These are phyloP conservation scores for Clarias laeviceps DNA, from an alignment of 2,797 vertebrate genomes.

Conservation along the genomic window DNA sequence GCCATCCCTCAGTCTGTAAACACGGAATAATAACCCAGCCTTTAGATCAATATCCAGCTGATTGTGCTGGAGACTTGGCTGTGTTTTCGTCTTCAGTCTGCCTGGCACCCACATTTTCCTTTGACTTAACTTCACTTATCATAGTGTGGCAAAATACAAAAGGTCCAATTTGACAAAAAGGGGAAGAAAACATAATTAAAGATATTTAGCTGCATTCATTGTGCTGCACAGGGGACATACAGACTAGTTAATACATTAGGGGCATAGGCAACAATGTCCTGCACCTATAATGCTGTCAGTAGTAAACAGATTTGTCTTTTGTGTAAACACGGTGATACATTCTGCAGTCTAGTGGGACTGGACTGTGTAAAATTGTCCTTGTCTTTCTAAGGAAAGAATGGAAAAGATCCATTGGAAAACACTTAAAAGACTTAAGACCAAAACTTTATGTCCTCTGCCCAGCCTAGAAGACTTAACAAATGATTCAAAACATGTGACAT, in stretches of 20 bases:
- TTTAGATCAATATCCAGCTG: conserved; percentile 61
- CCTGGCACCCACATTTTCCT: conserved; percentile 55
- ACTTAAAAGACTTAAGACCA: conserved; percentile 48
- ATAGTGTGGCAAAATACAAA: conserved; percentile 60
- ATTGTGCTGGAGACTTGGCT: conserved; percentile 57
- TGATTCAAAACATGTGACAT: conserved; percentile 67
- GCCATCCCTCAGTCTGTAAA: conserved; percentile 56
- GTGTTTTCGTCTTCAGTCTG: conserved; percentile 50
- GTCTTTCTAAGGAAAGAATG: conserved; percentile 25
- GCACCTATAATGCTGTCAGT: not conserved
- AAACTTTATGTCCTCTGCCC: conserved; percentile 52
- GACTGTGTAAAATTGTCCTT: conserved; percentile 33
- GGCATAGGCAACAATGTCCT: conserved; percentile 2
- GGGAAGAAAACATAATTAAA: conserved; percentile 5
- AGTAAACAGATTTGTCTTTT: conserved; percentile 9
- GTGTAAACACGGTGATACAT: not conserved
- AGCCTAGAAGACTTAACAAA: conserved; percentile 59
- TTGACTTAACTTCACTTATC: conserved; percentile 62
- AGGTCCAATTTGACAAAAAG: conserved; percentile 49
- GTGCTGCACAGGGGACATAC: conserved; percentile 41
- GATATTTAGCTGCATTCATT: conserved; percentile 56
- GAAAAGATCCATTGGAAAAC: conserved; percentile 48
- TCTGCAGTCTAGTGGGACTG: not conserved
- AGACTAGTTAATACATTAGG: conserved; percentile 13
- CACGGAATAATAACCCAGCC: conserved; percentile 56